Percentiles rank a stretch among this genome's conserved stretches.
phyloP scores from a whole-genome alignment of 2,113 vertebrate genomes.

The Pelvicachromis taeniatus region DNA sequence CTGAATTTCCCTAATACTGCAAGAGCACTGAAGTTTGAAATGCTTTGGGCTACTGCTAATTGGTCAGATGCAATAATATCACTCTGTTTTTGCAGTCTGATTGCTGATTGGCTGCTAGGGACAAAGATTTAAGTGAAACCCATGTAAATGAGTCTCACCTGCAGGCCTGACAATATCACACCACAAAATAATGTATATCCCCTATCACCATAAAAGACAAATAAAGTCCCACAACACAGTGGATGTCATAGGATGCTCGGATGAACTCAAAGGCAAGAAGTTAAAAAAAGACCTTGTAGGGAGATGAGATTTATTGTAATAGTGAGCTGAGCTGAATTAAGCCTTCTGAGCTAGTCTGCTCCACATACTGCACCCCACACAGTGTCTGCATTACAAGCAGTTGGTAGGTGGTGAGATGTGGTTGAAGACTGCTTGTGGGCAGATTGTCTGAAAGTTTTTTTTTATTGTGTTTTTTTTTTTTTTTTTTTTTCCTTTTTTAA shows the following conservation, averaged over 20 bases:
- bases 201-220: neutral
- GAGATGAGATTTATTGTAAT: conserved; percentile 9
- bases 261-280: neutral
- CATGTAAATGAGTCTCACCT: neutral
- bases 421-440: conserved; percentile 61
- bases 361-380: conserved; percentile 53
- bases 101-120: neutral
- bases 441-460: conserved; percentile 50
- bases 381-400: conserved; percentile 67
- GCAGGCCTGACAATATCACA: neutral
- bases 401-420: conserved; percentile 65
- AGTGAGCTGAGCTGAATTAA: conserved; percentile 34
- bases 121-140: neutral
- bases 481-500: neutral
- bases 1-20: neutral
- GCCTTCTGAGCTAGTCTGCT: conserved; percentile 18
- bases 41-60: neutral
- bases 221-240: neutral
- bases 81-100: neutral
- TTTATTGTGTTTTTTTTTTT: neutral
- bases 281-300: neutral
- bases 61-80: neutral
- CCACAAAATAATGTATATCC: neutral
- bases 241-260: neutral
- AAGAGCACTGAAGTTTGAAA: neutral